Base-by-base conservation (phyloP, 2,888 invertebrate genomes). In the Eubasilissa splendida region DNA sequence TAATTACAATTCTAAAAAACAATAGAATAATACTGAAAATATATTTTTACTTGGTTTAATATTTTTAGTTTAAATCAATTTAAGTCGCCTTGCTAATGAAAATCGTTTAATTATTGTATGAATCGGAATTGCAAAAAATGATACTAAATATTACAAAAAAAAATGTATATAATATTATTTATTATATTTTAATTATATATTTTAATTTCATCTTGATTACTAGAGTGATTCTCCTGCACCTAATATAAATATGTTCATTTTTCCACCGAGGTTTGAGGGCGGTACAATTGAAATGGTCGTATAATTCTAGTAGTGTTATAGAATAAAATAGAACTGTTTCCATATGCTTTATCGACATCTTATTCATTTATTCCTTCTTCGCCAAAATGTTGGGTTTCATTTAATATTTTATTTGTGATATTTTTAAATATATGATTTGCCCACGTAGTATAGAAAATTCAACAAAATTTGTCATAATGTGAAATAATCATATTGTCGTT, bases 241-340 rank as follows among this genome's bases (percentile, higher is more conserved):
- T 42, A 42, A 42, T 42, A 42, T 42, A 9, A 52, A 68, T 22
- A 14, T 31, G 58, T 77, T 77, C 52, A 65, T 77, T 59, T 42
- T 71, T 68, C 77, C 73, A 71, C 77, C 31, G 77, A 71, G 70
- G 80, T 80, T 80, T 79, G 75, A 56, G 54, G 70, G 53, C 33
- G 33, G 42, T 77, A 78, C 77, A 77, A 77, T 78, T 78, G 77
- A 78, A 81, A 75, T 77, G 75, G 56, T 33, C n/a, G 54, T 11
- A 54, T 53, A 70, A 53, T 70, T 53, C 33, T n/a, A 54, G 53
- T 70, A 70, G 53, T 70, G 70, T 54, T 70, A 14, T 22, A 53
- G 70, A 52, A 70, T 70, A 70, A 42, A 42, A 42, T 42, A 42
- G 4, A 42, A 53, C 53, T 10, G n/a, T 22, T 22, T 54, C 54